phyloP scores from a whole-genome alignment of 2,113 vertebrate species.

The Pachyramphus minor region DNA sequence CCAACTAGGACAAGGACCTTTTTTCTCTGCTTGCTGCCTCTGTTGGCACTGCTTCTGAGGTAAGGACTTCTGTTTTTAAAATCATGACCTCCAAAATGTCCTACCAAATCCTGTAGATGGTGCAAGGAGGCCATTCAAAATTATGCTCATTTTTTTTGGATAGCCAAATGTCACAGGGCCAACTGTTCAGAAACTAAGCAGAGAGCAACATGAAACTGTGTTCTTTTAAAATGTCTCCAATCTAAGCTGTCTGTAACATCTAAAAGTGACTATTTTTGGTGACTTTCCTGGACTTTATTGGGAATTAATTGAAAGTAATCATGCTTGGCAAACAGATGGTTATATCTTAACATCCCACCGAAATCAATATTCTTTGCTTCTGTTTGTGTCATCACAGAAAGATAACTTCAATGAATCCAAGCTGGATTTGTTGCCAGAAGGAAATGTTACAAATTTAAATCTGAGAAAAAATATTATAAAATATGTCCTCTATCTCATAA shows the following conservation, averaged over 20 bases:
- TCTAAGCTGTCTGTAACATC: not conserved
- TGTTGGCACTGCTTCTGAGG: not conserved
- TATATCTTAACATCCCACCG: not conserved
- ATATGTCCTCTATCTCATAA: constrained; percentile 1
- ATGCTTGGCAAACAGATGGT: not conserved
- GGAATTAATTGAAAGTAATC: not conserved
- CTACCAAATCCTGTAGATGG: constrained; percentile 24
- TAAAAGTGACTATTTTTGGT: not conserved
- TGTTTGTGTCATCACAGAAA: not conserved
- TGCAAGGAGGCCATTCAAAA: constrained; percentile 28
- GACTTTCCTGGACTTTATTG: not conserved
- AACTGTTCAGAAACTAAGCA: not conserved
- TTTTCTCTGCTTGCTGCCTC: constrained; percentile 3
- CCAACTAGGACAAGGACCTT: not conserved
- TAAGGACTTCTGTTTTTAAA: not conserved
- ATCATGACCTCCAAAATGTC: not conserved
- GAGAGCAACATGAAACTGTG: not conserved
- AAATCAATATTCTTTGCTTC: constrained; percentile 21
- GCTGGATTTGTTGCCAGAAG: not conserved
- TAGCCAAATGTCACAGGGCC: not conserved
- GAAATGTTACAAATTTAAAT: not conserved
- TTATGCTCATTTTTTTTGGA: not conserved
- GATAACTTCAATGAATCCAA: not conserved
- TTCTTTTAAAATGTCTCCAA: not conserved
- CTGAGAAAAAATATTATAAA: not conserved